These are phyloP conservation scores for Pristiophorus japonicus DNA, from an alignment of 2,113 vertebrate species.

Conservation along the genomic window DNA sequence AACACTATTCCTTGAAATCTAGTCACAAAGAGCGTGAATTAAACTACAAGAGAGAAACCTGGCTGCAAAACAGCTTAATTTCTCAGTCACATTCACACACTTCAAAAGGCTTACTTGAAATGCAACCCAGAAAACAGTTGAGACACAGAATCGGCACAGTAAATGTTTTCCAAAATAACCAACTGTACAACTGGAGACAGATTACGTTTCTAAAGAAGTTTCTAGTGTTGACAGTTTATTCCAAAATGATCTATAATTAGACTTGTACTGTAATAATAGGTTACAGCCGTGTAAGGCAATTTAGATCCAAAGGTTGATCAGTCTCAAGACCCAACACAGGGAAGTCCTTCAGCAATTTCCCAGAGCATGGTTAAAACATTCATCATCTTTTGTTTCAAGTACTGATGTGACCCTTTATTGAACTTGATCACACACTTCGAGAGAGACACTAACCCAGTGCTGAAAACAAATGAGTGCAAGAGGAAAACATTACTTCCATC, in stretches of 20 bases:
- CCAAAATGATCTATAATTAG: conserved; percentile 18
- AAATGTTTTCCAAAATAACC: conserved; percentile 25
- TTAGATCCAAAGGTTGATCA: not conserved
- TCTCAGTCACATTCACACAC: not conserved
- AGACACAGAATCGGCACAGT: not conserved
- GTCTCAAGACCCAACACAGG: not conserved
- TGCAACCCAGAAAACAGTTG: not conserved
- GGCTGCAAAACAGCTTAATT: not conserved
- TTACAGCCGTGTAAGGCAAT: conserved; percentile 9
- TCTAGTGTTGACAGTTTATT: not conserved
- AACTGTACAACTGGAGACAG: conserved; percentile 15
- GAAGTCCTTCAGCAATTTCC: not conserved
- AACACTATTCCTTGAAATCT: not conserved
- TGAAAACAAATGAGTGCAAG: not conserved
- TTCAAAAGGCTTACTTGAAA: not conserved
- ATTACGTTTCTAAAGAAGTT: not conserved
- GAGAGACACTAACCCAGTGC: not conserved
- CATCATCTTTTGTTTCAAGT: not conserved
- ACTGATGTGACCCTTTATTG: not conserved
- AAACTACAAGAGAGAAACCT: not conserved
- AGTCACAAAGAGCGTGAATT: not conserved
- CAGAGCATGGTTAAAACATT: not conserved
- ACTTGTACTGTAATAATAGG: not conserved
- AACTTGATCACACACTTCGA: not conserved
- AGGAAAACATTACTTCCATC: not conserved